Conservation (phyloP, 1,140 invertebrate species). For the Planococcus citri region DNA sequence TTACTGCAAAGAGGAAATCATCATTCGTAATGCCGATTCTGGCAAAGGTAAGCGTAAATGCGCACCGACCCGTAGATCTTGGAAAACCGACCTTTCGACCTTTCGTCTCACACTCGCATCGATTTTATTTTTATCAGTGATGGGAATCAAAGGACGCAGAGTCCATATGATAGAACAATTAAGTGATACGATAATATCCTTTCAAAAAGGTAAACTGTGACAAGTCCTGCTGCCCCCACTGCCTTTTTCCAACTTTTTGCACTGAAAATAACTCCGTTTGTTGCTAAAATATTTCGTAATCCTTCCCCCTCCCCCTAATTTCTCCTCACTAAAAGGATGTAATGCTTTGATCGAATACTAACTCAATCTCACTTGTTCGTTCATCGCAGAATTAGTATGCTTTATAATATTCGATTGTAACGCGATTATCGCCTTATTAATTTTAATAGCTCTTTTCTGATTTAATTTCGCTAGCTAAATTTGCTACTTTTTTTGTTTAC, state of each 20-base stretch:
- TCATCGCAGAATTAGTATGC: neutral
- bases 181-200: conserved; percentile 93
- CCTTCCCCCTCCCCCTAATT: neutral
- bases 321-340: neutral
- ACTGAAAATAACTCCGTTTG: neutral
- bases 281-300: neutral
- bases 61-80: too few species aligned
- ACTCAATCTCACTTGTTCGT: neutral
- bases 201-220: conserved; percentile 79
- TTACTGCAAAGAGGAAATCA: conserved; percentile 84
- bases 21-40: conserved; percentile 84
- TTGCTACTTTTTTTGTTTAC: conserved; percentile 34
- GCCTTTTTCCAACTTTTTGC: too few species aligned
- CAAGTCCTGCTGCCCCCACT: neutral
- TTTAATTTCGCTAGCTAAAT: conserved; percentile 10
- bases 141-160: conserved; percentile 93
- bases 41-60: conserved; percentile 63
- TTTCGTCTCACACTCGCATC: too few species aligned
- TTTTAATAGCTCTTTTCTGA: neutral
- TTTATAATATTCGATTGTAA: neutral
- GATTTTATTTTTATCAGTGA: conserved; percentile 51
- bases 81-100: too few species aligned
- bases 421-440: neutral
- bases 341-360: neutral
- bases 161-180: conserved; percentile 97